Evolutionary conservation across 37 sponge, comb jelly and placozoan genomes (phyloP), one percentile per base, ranked within the genome.

Genomic region (Beroe ovata): DNA sequence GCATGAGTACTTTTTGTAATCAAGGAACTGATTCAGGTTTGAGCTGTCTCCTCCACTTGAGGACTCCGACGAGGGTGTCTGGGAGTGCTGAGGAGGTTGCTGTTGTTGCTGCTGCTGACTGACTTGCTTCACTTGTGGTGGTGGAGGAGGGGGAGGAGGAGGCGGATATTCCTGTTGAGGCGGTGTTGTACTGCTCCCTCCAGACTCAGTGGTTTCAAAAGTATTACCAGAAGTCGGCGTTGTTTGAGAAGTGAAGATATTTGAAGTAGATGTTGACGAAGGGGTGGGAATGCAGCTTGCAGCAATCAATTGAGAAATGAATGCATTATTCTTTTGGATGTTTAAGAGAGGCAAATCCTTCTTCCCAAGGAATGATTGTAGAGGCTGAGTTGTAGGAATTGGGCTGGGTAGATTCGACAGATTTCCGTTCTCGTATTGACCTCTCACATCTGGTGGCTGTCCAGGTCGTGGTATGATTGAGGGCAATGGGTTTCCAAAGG

Each of bases 401-500:
- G 84, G 84, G 38, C 84, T 77, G n/a, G 84, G 84, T 25, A 77
- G 47, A 26, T 77, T 77, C 0, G 84, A 77, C 28, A 77, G 84
- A 4, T 30, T 32, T 77, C 84, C 84, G 84, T 77, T 77, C 25
- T 77, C 84, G 25, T 77, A 77, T 40, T 77, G 84, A 21, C 38
- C 84, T 25, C 84, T 77, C 8, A 77, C 33, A 39, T 77, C 84
- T 21, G 84, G 84, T 0, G 84, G 84, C 54, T 77, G 84, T 39
- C 54, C 84, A 6, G 41, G 84, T 77, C 84, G 35, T n/a, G 84
- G 84, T 8, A 77, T 77, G 41, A 77, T 77, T 21, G 84, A 77
- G 54, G 84, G 84, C 2, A 77, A 54, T n/a, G 84, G 84, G 84
- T 77, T 77, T 77, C 84, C 84, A 20, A 77, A 77, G 84, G 84